Percentiles rank a stretch among this genome's conserved stretches.
Conservation (phyloP, 1,140 invertebrate species). For the Hetaerina americana region DNA sequence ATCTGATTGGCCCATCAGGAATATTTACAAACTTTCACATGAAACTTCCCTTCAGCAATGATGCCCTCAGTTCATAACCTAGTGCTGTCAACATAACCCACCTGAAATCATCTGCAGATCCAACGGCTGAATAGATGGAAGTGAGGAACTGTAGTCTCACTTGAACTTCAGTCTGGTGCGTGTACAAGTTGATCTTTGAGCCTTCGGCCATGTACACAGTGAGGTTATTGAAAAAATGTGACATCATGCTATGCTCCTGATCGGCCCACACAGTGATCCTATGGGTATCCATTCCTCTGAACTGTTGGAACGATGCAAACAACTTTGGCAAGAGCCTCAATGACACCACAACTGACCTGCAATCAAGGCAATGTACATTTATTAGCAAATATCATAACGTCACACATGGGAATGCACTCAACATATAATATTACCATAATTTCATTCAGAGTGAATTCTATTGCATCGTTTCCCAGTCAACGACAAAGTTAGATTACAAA, state of each 20-base stretch:
- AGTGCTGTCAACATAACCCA: too few relatives aligned
- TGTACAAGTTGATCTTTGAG: conserved; percentile 43
- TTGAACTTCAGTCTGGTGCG: conserved; percentile 78
- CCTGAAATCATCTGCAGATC: conserved; percentile 77
- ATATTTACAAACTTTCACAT: too few relatives aligned
- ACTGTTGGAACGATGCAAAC: conserved; percentile 81
- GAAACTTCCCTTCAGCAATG: too few relatives aligned
- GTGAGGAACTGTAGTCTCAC: conserved; percentile 82
- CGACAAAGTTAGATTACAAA: too few relatives aligned
- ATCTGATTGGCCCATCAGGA: too few relatives aligned
- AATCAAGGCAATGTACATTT: too few relatives aligned
- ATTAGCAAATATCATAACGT: too few relatives aligned
- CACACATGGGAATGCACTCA: too few relatives aligned
- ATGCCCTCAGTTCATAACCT: too few relatives aligned
- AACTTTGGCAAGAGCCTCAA: conserved; percentile 77
- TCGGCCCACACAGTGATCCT: conserved; percentile 80
- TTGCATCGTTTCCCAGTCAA: too few relatives aligned
- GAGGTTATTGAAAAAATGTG: conserved; percentile 76
- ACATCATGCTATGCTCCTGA: conserved; percentile 79
- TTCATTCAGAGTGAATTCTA: too few relatives aligned
- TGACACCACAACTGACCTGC: conserved; percentile 74
- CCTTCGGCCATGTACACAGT: conserved; percentile 29
- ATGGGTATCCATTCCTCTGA: conserved; percentile 67
- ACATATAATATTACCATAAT: too few relatives aligned
- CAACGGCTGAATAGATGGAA: conserved; percentile 78